Evolutionary conservation across 2,888 invertebrate genomes (phyloP).

Genomic region (Amphipoea oculea): DNA sequence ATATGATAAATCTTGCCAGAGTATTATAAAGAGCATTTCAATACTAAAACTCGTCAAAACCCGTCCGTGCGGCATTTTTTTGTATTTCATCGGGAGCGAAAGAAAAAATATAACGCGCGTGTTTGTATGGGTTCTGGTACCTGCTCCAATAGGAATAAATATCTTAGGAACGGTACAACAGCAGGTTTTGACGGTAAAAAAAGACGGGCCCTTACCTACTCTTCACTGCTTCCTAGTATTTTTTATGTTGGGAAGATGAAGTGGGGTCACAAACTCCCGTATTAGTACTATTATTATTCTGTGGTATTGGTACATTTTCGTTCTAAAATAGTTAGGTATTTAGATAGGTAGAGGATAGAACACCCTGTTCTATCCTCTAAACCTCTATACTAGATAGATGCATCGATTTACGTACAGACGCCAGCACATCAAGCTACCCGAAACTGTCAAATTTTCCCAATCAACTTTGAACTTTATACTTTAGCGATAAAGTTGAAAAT

Average conservation of each 20-base stretch:
- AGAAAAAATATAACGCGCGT: not conserved
- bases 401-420: too few relatives aligned
- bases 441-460: too few relatives aligned
- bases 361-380: too few relatives aligned
- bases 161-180: not conserved
- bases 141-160: not conserved
- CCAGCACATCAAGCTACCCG: too few relatives aligned
- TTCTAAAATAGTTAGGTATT: not conserved
- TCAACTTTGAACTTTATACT: too few relatives aligned
- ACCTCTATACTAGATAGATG: too few relatives aligned
- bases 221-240: not conserved
- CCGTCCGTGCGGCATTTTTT: not conserved
- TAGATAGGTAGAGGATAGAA: too few relatives aligned
- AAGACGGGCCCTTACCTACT: not conserved
- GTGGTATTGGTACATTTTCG: not conserved
- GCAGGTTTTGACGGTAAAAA: not conserved
- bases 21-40: not conserved
- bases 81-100: not conserved
- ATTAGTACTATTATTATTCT: not conserved
- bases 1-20: slow-evolving; percentile 36
- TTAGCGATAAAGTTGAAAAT: too few relatives aligned
- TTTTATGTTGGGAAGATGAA: not conserved
- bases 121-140: not conserved
- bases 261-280: not conserved
- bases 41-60: slow-evolving; percentile 4